Percentiles rank a stretch among this genome's conserved stretches.
phyloP scores from a whole-genome alignment of 2,888 invertebrate genomes.

The Thyatira batis region DNA sequence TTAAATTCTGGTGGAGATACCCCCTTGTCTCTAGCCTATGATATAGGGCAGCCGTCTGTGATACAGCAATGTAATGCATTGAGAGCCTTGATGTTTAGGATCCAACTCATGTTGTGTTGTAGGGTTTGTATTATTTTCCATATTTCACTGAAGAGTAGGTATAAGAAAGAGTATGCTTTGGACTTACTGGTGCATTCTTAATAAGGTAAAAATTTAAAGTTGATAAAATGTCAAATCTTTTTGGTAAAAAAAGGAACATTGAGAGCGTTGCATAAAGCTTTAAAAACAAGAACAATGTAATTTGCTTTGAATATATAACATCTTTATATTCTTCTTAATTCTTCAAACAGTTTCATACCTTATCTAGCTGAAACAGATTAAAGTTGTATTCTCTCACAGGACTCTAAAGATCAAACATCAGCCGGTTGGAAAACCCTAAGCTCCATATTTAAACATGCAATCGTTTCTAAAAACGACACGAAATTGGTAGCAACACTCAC shows the following conservation, averaged over 20 bases:
- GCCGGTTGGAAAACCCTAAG: constrained; percentile 70
- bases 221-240: no score
- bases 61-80: constrained; percentile 53
- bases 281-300: no score
- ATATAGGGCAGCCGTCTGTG: constrained; percentile 24
- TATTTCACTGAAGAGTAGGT: not conserved
- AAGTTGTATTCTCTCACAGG: constrained; percentile 38
- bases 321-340: no score
- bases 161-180: not conserved
- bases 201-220: no score
- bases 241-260: no score
- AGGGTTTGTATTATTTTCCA: constrained; percentile 48
- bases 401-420: constrained; percentile 58
- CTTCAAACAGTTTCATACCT: no score
- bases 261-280: no score
- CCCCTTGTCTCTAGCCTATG: constrained; percentile 55
- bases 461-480: constrained; percentile 58
- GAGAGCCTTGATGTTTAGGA: constrained; percentile 68
- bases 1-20: constrained; percentile 53
- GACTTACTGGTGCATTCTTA: no score
- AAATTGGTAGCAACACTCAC: constrained; percentile 60
- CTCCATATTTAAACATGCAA: constrained; percentile 68
- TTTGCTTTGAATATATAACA: no score
- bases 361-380: no score
- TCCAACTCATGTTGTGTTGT: constrained; percentile 68